Percentiles rank a stretch among this genome's conserved stretches.
These are phyloP conservation scores for Xestobium rufovillosum DNA, from an alignment of 2,888 invertebrate genomes.

Conservation along the genomic window DNA sequence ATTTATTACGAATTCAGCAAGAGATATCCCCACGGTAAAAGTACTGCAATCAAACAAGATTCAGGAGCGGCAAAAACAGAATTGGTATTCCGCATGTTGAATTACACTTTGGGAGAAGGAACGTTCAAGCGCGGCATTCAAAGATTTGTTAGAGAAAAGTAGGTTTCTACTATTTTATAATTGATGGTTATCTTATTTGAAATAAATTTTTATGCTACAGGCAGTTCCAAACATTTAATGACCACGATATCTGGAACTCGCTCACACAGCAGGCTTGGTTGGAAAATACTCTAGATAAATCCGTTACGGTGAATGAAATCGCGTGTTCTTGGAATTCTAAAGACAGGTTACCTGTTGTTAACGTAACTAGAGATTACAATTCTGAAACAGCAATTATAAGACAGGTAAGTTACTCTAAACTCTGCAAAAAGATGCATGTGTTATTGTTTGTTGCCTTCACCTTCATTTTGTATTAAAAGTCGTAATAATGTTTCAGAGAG, in stretches of 20 bases:
- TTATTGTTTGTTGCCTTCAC: slow-evolving; percentile 15
- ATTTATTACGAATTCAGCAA: slow-evolving; percentile 75
- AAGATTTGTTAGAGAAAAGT: slow-evolving; percentile 59
- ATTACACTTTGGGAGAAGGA: slow-evolving; percentile 70
- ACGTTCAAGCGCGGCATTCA: slow-evolving; percentile 68
- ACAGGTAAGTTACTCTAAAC: slow-evolving; percentile 47
- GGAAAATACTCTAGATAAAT: slow-evolving; percentile 50
- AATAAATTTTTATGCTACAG: no score
- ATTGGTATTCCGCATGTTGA: slow-evolving; percentile 81
- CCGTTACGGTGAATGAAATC: slow-evolving; percentile 59
- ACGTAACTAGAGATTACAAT: slow-evolving; percentile 60
- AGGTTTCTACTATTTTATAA: slow-evolving; percentile 19
- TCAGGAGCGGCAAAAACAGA: slow-evolving; percentile 69
- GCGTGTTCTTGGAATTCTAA: slow-evolving; percentile 78
- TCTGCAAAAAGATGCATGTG: slow-evolving; percentile 4
- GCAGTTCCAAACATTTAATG: slow-evolving; percentile 67
- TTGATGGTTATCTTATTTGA: no score
- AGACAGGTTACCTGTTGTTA: slow-evolving; percentile 69
- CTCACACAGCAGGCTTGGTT: slow-evolving; percentile 60
- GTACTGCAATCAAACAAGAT: slow-evolving; percentile 67
- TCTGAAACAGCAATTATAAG: slow-evolving; percentile 53
- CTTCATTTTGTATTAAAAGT: slow-evolving; percentile 4
- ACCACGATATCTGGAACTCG: slow-evolving; percentile 72
- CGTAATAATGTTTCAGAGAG: slow-evolving; percentile 45
- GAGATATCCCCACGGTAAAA: slow-evolving; percentile 68